A percentile compares a stretch with the other conserved stretches of the same genome.
These are phyloP conservation scores for Apeltes quadracus DNA, from an alignment of 2,113 vertebrate species.

Conservation along the genomic window DNA sequence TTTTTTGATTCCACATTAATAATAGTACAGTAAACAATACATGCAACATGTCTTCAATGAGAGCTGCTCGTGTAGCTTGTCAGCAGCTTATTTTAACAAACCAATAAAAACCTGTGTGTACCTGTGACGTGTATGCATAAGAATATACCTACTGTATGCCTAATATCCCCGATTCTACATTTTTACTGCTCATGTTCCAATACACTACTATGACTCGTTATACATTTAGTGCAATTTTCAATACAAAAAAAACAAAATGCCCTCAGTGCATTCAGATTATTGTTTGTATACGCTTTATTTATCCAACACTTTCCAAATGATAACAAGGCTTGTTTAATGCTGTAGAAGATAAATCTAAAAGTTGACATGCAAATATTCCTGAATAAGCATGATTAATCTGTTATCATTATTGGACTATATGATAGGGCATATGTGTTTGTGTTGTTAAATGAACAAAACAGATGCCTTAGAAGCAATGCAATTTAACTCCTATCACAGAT, in stretches of 20 bases:
- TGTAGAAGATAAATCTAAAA: not conserved
- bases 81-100: not conserved
- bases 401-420: not conserved
- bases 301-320: not conserved
- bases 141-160: not conserved
- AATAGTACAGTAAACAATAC: not conserved
- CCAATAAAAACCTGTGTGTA: not conserved
- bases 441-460: not conserved
- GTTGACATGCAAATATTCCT: not conserved
- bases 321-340: not conserved
- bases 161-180: not conserved
- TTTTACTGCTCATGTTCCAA: not conserved
- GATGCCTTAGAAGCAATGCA: not conserved
- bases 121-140: not conserved
- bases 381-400: not conserved
- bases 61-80: not conserved
- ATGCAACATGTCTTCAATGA: not conserved
- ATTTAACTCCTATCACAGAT: constrained; percentile 42
- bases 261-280: not conserved
- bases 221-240: not conserved
- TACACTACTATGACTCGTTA: not conserved
- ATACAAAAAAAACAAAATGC: not conserved
- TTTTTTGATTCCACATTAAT: not conserved
- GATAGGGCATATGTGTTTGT: not conserved
- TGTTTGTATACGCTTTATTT: constrained; percentile 7